Conservation (phyloP, 2,888 invertebrate genomes). For the Chydorus sphaericus region DNA sequence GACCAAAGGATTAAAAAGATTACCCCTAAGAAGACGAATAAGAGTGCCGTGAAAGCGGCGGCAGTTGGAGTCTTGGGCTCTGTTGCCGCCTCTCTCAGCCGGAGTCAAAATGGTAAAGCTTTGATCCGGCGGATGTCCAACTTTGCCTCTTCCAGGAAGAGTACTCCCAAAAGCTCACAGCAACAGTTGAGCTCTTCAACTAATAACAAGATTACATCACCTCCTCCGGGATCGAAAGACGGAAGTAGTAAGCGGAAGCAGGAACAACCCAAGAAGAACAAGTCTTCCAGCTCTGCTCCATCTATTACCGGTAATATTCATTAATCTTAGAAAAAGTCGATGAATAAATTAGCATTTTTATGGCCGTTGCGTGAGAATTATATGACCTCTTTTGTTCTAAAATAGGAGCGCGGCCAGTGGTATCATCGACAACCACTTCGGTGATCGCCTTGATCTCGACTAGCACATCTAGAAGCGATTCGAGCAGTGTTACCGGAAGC, state of each 20-base stretch:
- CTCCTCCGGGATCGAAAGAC: background rate
- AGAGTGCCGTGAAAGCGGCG: background rate
- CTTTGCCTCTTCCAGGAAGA: background rate
- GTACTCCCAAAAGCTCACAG: background rate
- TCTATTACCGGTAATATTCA: too few relatives aligned
- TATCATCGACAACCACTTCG: constrained; percentile 1
- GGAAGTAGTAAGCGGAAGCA: background rate
- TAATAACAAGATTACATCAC: background rate
- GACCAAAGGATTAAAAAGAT: background rate
- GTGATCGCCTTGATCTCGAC: background rate
- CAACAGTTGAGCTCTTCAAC: background rate
- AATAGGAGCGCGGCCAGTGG: background rate
- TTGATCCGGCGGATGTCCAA: background rate
- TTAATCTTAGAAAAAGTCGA: too few relatives aligned
- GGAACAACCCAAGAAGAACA: too few relatives aligned
- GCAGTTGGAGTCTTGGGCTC: too few relatives aligned
- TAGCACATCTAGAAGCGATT: background rate
- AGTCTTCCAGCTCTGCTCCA: too few relatives aligned
- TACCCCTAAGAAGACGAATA: background rate
- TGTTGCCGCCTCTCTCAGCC: background rate
- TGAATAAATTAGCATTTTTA: too few relatives aligned
- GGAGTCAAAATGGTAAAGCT: background rate
- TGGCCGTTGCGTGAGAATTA: too few relatives aligned
- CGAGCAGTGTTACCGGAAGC: background rate
- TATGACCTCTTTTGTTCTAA: background rate